Percentiles rank a stretch among this genome's conserved stretches.
phyloP scores from a whole-genome alignment of 1,140 invertebrate species.

The Plodia interpunctella region DNA sequence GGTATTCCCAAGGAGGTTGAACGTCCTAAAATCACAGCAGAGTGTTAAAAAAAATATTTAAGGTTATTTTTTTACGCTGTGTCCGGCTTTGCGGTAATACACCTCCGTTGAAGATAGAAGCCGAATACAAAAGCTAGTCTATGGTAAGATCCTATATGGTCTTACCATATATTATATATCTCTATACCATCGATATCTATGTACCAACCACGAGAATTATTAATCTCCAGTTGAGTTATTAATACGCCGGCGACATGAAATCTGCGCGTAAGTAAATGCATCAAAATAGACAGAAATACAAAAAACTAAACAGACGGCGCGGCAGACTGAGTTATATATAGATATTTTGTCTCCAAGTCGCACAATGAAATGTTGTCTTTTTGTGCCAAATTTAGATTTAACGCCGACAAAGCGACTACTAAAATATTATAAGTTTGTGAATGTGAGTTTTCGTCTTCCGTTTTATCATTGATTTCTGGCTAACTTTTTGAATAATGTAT shows the following conservation, averaged over 20 bases:
- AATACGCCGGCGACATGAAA: conserved; percentile 13
- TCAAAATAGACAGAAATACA: conserved; percentile 17
- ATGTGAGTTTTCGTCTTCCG: neutral
- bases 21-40: too few relatives aligned
- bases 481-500: too few relatives aligned
- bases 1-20: too few relatives aligned
- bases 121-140: too few relatives aligned
- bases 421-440: neutral
- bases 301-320: conserved; percentile 17
- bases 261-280: conserved; percentile 18
- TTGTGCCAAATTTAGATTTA: conserved; percentile 13
- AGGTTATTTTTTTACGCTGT: too few relatives aligned
- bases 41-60: too few relatives aligned
- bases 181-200: too few relatives aligned
- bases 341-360: conserved; percentile 8
- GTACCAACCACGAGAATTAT: too few relatives aligned
- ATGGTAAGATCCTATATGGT: too few relatives aligned
- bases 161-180: too few relatives aligned
- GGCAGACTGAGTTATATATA: conserved; percentile 15
- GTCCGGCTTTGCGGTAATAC: too few relatives aligned
- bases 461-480: neutral
- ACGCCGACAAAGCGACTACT: neutral
- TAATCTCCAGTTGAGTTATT: conserved; percentile 14
- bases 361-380: conserved; percentile 9
- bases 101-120: too few relatives aligned